Conservation (phyloP, 2,888 invertebrate genomes). For the Bellardia pandia region DNA sequence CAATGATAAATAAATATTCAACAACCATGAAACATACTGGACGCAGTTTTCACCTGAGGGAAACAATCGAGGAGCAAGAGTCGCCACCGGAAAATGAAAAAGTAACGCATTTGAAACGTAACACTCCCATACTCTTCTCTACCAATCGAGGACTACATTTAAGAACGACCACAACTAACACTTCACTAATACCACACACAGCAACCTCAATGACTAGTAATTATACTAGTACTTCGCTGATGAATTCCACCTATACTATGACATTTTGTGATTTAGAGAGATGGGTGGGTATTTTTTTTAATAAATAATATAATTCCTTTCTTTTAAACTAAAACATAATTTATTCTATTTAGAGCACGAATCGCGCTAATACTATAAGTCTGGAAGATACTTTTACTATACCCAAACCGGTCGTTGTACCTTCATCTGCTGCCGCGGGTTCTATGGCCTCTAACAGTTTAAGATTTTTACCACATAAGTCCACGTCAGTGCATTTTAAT, state of each 20-base stretch:
- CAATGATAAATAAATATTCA: slow-evolving; percentile 29
- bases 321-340: background rate
- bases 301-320: background rate
- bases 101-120: slow-evolving; percentile 67
- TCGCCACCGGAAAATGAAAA: slow-evolving; percentile 36
- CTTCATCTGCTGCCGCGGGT: slow-evolving; percentile 40
- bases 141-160: slow-evolving; percentile 82
- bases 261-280: slow-evolving; percentile 80
- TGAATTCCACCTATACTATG: slow-evolving; percentile 75
- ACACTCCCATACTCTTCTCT: slow-evolving; percentile 82
- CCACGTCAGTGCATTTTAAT: slow-evolving; percentile 58
- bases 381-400: slow-evolving; percentile 79
- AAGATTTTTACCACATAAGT: slow-evolving; percentile 55
- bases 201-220: slow-evolving; percentile 5
- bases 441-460: slow-evolving; percentile 60
- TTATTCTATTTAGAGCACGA: slow-evolving; percentile 77
- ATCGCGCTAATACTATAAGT: slow-evolving; percentile 79
- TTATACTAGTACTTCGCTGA: background rate
- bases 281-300: slow-evolving; percentile 76
- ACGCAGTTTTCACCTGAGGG: slow-evolving; percentile 45
- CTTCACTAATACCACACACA: slow-evolving; percentile 21
- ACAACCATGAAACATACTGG: slow-evolving; percentile 22
- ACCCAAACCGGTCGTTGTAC: slow-evolving; percentile 60
- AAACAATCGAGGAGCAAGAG: slow-evolving; percentile 26
- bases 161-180: slow-evolving; percentile 72